Evolutionary conservation across 2,797 vertebrate species (phyloP).

Genomic region (Pantherophis alleghaniensis): DNA sequence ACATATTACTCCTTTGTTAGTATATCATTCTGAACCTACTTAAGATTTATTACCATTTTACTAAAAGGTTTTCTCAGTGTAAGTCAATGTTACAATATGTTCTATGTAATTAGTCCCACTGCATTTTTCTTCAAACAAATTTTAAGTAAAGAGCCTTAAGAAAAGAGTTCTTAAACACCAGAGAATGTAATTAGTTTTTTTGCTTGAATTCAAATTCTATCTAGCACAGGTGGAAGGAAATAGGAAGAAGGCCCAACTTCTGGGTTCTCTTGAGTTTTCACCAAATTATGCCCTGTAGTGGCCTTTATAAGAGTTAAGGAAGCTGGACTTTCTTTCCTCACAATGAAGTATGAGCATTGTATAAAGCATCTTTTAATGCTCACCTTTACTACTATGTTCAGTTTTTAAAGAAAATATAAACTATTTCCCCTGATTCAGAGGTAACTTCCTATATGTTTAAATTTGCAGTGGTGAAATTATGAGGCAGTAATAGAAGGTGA

Average conservation of each 20-base stretch:
- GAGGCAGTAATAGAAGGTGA: neutral
- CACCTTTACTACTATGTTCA: neutral
- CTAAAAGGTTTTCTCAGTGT: neutral
- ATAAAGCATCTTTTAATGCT: neutral
- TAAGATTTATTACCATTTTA: neutral
- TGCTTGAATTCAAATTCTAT: neutral
- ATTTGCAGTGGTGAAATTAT: neutral
- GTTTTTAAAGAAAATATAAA: neutral
- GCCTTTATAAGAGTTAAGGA: neutral
- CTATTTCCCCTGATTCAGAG: neutral
- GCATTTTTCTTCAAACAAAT: neutral
- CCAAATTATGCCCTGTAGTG: neutral
- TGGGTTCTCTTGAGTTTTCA: neutral
- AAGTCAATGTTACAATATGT: neutral
- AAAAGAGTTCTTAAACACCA: neutral
- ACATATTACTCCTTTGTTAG: neutral
- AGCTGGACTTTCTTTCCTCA: neutral
- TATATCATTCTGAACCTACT: neutral
- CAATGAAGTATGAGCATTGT: neutral
- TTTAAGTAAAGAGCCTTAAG: neutral
- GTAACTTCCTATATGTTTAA: neutral
- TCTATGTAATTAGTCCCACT: slow-evolving; percentile 16
- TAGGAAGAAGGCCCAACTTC: neutral
- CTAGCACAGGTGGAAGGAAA: neutral
- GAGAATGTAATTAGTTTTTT: neutral